Evolutionary conservation across 2,797 vertebrate species (phyloP), one percentile per base, ranked within the genome.

Genomic region (Euphonia xanthogaster): DNA sequence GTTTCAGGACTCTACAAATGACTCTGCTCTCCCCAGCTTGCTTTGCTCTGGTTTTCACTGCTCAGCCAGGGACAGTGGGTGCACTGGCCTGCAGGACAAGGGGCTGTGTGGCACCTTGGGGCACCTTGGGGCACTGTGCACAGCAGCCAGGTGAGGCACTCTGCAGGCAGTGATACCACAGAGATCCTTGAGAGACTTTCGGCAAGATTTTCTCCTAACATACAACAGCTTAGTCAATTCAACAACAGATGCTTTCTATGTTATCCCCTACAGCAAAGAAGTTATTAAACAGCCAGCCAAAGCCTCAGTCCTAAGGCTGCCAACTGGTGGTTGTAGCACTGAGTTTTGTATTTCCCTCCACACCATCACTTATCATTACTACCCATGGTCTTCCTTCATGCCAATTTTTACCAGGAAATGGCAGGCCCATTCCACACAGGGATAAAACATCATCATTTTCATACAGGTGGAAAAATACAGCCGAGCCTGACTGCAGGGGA

Each of bases 101-200:
- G 55, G 51, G 19, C 37, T 14, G 13, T 5, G 23, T 44, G 45
- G 44, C 31, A 7, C 19, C 23, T 12, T 5, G 21, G 40, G 45
- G 40, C 25, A 6, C 12, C 24, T 11, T 3, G 11, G 9, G 53
- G 66, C 35, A 28, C 23, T 0, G 1, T 5, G 27, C 24, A 5
- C 5, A 18, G 63, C 91, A 77, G 65, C 44, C 9, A 5, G 9
- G 7, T 4, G 57, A 74, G 66, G 25, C 5, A 6, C 47, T 20
- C 54, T n/a, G 67, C 3, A 1, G 48, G 39, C 7, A 3, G n/a
- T 1, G 40, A 39, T 50, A 45, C 14, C 3, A 1, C 2, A 1
- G 28, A 63, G 53, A 67, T 53, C 27, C 78, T 50, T 14, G 8
- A 44, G 63, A 73, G 14, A 70, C 42, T 53, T 79, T 33, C 37